Conservation (phyloP, 2,888 invertebrate species). For the Tenthredo livida region DNA sequence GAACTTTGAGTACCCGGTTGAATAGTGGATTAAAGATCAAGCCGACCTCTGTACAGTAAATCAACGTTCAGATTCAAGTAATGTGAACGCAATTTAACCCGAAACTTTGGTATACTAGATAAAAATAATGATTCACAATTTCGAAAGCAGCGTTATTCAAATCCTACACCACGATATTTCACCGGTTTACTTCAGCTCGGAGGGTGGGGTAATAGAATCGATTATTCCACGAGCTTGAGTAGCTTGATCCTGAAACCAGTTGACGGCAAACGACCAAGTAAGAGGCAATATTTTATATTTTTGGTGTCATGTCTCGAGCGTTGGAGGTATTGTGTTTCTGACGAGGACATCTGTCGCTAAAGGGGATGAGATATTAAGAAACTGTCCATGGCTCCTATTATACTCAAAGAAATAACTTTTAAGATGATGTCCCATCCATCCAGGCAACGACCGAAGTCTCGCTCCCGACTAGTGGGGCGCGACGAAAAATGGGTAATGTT, state of each 20-base stretch:
- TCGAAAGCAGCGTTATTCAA: not conserved
- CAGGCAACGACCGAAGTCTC: conserved; percentile 30
- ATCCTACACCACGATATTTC: conserved; percentile 6
- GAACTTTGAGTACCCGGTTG: not conserved
- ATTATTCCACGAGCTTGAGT: conserved; percentile 9
- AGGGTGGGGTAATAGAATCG: not conserved
- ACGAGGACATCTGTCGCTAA: conserved; percentile 59
- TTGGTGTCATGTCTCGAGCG: conserved; percentile 70
- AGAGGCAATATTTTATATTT: conserved; percentile 72
- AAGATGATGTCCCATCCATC: conserved; percentile 44
- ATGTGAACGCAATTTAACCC: not conserved
- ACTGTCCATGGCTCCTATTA: conserved; percentile 53
- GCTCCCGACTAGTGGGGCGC: conserved; percentile 3
- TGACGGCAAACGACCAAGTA: conserved; percentile 64
- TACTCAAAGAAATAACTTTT: conserved; percentile 47
- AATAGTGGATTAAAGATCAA: not conserved
- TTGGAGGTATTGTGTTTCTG: conserved; percentile 70
- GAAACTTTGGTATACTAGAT: not conserved
- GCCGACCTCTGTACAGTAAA: not conserved
- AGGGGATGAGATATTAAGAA: conserved; percentile 66
- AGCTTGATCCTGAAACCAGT: not conserved
- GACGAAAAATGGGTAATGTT: conserved; percentile 34
- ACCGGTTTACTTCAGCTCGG: not conserved
- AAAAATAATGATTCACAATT: not conserved
- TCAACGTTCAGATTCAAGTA: not conserved